These are phyloP conservation scores for Linurgus olivaceus DNA, from an alignment of 2,797 vertebrate genomes.

Conservation along the genomic window DNA sequence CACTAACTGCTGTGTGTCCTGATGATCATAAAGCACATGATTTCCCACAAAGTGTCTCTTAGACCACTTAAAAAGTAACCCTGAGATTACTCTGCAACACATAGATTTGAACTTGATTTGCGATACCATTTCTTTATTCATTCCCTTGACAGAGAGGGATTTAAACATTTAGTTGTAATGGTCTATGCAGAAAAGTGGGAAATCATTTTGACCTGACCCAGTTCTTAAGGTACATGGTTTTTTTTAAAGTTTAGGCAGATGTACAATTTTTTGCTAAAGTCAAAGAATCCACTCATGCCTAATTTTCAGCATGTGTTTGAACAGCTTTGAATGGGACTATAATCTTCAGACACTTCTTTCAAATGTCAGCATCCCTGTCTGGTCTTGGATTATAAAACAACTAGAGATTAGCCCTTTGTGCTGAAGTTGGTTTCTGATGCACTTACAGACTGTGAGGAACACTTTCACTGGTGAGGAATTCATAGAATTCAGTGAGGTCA, in stretches of 20 bases:
- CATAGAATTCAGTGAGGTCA: neutral
- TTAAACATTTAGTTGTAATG: neutral
- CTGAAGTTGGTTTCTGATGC: neutral
- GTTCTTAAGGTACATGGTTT: neutral
- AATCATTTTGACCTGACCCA: neutral
- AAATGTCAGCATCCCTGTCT: neutral
- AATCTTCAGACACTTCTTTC: neutral
- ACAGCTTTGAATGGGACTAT: neutral
- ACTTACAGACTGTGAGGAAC: neutral
- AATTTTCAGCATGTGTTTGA: neutral
- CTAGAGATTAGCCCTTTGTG: neutral
- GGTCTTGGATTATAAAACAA: neutral
- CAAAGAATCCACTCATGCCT: neutral
- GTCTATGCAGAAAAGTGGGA: neutral
- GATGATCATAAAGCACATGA: conserved; percentile 5
- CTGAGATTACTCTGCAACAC: neutral
- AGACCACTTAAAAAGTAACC: conserved; percentile 13
- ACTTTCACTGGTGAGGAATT: neutral
- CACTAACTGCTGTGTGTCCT: conserved; percentile 22
- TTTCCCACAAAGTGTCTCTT: conserved; percentile 14
- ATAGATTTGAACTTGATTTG: neutral
- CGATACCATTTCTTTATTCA: neutral
- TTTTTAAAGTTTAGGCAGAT: neutral
- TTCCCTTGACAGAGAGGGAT: neutral
- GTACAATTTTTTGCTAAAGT: neutral